phyloP scores from a whole-genome alignment of 2,888 invertebrate species.

The Cloeon dipterum region DNA sequence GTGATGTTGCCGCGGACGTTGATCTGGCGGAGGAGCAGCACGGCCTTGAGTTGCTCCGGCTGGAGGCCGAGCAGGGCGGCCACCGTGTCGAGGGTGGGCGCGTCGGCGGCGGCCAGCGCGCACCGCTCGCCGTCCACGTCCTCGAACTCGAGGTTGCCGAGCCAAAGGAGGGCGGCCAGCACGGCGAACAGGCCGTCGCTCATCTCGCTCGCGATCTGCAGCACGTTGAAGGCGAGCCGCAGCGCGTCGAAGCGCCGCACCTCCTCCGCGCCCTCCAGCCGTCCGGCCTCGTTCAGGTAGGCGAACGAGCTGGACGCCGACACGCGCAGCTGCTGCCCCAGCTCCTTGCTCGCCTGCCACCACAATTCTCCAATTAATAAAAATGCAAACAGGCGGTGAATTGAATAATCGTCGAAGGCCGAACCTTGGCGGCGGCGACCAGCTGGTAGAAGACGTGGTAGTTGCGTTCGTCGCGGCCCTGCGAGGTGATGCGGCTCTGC shows the following conservation, averaged over 20 bases:
- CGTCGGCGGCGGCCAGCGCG: conserved; percentile 43
- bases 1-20: conserved; percentile 84
- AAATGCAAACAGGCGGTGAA: not conserved
- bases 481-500: conserved; percentile 75
- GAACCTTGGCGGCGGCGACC: conserved; percentile 60
- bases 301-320: conserved; percentile 53
- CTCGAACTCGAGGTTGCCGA: conserved; percentile 68
- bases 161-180: conserved; percentile 70
- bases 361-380: too few relatives aligned
- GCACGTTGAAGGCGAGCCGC: conserved; percentile 65
- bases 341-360: conserved; percentile 43
- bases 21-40: conserved; percentile 57
- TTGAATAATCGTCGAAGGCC: too few relatives aligned
- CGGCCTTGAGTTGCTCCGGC: conserved; percentile 47
- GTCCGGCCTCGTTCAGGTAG: conserved; percentile 61
- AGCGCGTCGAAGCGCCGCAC: conserved; percentile 57
- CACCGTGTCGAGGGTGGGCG: conserved; percentile 47
- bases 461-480: conserved; percentile 66
- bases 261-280: conserved; percentile 38
- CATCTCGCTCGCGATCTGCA: conserved; percentile 66
- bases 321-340: conserved; percentile 47
- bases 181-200: conserved; percentile 77
- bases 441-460: conserved; percentile 85
- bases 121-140: conserved; percentile 76
- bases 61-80: conserved; percentile 51